phyloP scores from a whole-genome alignment of 64 coral and sea anemone genomes.

The Montipora cactus region DNA sequence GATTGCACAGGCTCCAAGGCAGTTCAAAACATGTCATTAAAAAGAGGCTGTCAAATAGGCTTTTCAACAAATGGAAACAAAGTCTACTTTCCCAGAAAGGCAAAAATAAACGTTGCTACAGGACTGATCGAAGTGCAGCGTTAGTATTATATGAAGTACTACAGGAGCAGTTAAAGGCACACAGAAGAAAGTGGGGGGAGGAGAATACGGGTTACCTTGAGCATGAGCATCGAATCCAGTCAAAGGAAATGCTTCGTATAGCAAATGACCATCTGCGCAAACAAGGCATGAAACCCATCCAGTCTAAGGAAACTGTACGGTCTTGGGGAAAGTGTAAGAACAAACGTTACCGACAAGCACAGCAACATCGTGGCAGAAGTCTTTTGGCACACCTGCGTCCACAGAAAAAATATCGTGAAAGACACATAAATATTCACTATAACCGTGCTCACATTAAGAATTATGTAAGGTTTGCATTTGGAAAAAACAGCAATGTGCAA shows the following conservation, averaged over 20 bases:
- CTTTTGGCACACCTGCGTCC: conserved; percentile 38
- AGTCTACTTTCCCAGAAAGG: conserved; percentile 44
- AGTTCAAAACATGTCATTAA: background rate
- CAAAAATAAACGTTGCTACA: conserved; percentile 2
- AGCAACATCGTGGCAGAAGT: conserved; percentile 38
- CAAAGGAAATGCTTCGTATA: conserved; percentile 54
- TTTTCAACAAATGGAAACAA: conserved; percentile 50
- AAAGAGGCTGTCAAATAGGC: background rate
- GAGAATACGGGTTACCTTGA: conserved; percentile 56
- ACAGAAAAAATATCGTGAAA: conserved; percentile 6
- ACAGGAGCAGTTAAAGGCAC: conserved; percentile 44
- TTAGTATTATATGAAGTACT: conserved; percentile 33
- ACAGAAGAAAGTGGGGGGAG: conserved; percentile 32
- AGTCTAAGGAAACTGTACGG: conserved; percentile 23
- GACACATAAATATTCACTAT: conserved; percentile 60
- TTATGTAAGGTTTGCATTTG: conserved; percentile 62
- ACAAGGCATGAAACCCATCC: background rate
- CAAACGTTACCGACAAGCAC: conserved; percentile 35
- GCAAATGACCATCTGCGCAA: too few species aligned
- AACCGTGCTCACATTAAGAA: conserved; percentile 67
- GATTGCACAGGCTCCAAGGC: conserved; percentile 5
- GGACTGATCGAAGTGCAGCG: conserved; percentile 51
- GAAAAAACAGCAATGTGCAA: background rate
- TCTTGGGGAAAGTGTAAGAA: conserved; percentile 58
- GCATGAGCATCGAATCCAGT: conserved; percentile 45